Evolutionary conservation across 2,113 vertebrate species (phyloP).

Genomic region (Andinoacara biseriatus): DNA sequence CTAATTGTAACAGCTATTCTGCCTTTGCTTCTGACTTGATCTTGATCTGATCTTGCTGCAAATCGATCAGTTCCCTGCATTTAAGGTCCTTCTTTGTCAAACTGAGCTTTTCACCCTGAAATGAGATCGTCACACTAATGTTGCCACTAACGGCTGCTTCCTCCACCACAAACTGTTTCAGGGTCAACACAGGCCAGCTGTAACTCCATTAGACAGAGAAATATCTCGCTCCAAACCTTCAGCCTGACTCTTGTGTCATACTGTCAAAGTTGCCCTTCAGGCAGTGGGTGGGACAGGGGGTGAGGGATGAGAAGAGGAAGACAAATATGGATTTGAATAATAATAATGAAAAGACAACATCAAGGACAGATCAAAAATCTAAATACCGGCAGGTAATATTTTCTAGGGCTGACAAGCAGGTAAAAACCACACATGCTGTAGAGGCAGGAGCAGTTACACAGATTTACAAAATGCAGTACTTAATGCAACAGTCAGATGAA

Average conservation of each 20-base stretch:
- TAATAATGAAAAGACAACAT: background rate
- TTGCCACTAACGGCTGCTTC: background rate
- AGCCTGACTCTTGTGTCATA: slow-evolving; percentile 42
- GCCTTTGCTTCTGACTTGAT: background rate
- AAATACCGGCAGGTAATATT: too few species aligned
- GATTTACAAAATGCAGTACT: background rate
- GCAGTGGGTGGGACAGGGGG: background rate
- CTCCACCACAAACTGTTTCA: slow-evolving; percentile 54
- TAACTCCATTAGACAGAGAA: slow-evolving; percentile 67
- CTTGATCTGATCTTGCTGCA: slow-evolving; percentile 10
- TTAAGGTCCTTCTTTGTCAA: slow-evolving; percentile 50
- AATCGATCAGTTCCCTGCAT: slow-evolving; percentile 46
- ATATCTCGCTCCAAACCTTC: slow-evolving; percentile 49
- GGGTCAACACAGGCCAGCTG: slow-evolving; percentile 56
- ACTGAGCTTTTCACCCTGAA: slow-evolving; percentile 52
- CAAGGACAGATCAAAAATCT: background rate
- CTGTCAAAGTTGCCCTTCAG: slow-evolving; percentile 40
- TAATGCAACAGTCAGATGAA: background rate
- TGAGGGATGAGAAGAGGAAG: background rate
- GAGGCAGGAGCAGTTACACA: background rate
- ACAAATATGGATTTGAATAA: slow-evolving; percentile 8
- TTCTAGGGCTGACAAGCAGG: too few species aligned
- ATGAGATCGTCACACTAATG: slow-evolving; percentile 55
- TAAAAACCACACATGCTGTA: too few species aligned
- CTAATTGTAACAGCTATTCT: background rate